phyloP scores from a whole-genome alignment of 2,888 invertebrate species.

The Noctuana brunneofusca region DNA sequence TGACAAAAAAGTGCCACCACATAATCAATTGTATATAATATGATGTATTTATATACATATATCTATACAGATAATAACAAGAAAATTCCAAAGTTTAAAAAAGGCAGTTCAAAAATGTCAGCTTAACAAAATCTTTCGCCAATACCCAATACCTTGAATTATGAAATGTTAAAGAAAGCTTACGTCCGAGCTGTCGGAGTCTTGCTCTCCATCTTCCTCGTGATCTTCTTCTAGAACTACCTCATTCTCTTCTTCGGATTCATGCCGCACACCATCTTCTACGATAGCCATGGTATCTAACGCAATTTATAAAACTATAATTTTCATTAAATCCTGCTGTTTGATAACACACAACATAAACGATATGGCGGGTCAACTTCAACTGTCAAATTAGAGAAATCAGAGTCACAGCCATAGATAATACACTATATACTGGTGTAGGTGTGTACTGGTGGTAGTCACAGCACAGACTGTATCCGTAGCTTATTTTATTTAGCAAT shows the following conservation, averaged over 20 bases:
- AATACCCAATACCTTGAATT: slow-evolving; percentile 28
- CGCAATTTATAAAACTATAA: slow-evolving; percentile 44
- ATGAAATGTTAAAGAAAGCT: slow-evolving; percentile 43
- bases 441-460: too few relatives aligned
- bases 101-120: neutral
- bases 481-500: too few relatives aligned
- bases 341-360: slow-evolving; percentile 60
- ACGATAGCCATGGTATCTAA: slow-evolving; percentile 71
- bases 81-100: neutral
- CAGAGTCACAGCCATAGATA: neutral
- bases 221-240: slow-evolving; percentile 74
- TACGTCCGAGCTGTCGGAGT: slow-evolving; percentile 75
- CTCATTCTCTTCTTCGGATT: slow-evolving; percentile 76
- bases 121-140: slow-evolving; percentile 5
- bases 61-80: neutral
- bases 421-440: too few relatives aligned
- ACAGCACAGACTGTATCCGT: too few relatives aligned
- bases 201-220: slow-evolving; percentile 68
- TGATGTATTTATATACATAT: too few relatives aligned
- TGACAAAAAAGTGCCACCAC: too few relatives aligned
- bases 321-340: slow-evolving; percentile 46
- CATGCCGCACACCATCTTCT: slow-evolving; percentile 75
- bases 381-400: slow-evolving; percentile 36
- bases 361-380: slow-evolving; percentile 48
- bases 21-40: too few relatives aligned